Evolutionary conservation across 2,113 vertebrate genomes (phyloP), one percentile per base, ranked within the genome.

Genomic region (Esox niger): DNA sequence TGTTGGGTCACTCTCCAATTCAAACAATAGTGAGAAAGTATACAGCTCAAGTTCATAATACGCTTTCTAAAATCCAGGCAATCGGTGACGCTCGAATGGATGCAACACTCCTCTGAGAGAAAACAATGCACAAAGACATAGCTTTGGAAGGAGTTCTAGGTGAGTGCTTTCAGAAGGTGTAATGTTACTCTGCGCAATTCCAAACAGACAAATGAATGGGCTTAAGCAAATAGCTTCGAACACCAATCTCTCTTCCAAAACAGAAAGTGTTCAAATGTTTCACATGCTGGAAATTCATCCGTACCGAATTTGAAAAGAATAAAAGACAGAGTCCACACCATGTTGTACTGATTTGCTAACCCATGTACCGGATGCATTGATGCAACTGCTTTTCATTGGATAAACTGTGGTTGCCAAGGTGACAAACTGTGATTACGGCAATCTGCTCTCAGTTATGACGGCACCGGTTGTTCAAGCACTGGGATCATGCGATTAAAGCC

Each of bases 1-100:
- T 82, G 73, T 86, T 82, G 64, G 78, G 80, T 84, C 81, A 79
- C 64, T 81, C 80, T 71, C 62, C 69, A 61, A 21, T 35, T 20
- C 20, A 35, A 61, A 32, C n/a, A 8, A 10, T 33, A 25, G n/a
- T 10, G 3, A 30, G 30, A 17, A 13, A 20, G 47, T 7, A 49
- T 49, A 9, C 47, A 3, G 47, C 47, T n/a, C 47, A 20, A 49
- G 7, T n/a, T 15, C n/a, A n/a, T 6, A 49, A 49, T 49, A 3
- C 7, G 20, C 20, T 6, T 38, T 5, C n/a, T 27, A 57, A 57
- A 52, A 52, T 52, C 8, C 6, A 17, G 10, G 26, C 27, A 7
- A 5, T 1, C 1, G 25, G 32, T 30, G 59, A 31, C n/a, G 20
- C 9, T 35, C 13, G 25, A 25, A 57, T 57, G 25, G 25, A n/a